Evolutionary conservation across 1,140 invertebrate genomes (phyloP).

Genomic region (Lepidurus couesii): DNA sequence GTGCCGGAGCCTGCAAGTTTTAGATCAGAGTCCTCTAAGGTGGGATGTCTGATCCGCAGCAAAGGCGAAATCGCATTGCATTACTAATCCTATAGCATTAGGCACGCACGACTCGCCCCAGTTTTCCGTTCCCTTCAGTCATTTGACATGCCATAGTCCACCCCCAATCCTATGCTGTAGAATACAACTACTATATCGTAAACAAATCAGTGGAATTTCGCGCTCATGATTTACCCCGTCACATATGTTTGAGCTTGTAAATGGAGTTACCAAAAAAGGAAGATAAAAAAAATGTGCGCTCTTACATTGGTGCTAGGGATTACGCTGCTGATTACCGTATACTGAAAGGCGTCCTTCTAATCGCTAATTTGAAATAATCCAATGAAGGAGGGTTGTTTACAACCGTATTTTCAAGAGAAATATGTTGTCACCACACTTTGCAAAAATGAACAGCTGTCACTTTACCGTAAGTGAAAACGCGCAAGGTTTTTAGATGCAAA

Average conservation of each 20-base stretch:
- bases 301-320: too few species aligned
- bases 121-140: background rate
- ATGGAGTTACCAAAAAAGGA: too few species aligned
- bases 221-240: too few species aligned
- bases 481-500: background rate
- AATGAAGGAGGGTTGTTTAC: background rate
- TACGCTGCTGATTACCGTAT: too few species aligned
- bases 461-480: background rate
- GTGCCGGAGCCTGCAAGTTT: too few species aligned
- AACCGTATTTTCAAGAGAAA: background rate
- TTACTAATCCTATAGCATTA: background rate
- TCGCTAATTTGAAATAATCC: background rate
- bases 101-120: background rate
- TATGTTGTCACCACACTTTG: background rate
- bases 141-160: background rate
- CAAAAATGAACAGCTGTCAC: slow-evolving; percentile 6
- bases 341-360: too few species aligned
- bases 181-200: too few species aligned
- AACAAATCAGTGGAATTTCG: too few species aligned
- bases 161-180: background rate
- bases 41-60: too few species aligned
- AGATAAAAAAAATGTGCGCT: too few species aligned
- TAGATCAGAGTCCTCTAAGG: too few species aligned
- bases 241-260: too few species aligned
- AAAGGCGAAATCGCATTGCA: background rate